Evolutionary conservation across 2,888 invertebrate species (phyloP).

Genomic region (Drosophila parthenogenetica): DNA sequence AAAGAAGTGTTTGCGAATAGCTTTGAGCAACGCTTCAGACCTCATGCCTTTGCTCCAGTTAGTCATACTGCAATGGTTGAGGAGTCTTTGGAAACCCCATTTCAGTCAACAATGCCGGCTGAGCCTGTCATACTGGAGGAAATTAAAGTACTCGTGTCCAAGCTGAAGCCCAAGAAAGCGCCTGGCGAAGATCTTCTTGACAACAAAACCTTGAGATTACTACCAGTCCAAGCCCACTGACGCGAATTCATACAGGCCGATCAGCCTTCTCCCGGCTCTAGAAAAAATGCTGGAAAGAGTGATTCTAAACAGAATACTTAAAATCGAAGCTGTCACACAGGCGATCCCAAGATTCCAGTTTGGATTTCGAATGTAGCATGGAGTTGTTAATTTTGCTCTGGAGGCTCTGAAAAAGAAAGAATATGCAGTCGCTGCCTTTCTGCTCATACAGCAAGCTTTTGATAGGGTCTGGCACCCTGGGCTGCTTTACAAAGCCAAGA

Average conservation of each 20-base stretch:
- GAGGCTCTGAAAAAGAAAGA: background rate
- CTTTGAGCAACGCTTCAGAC: background rate
- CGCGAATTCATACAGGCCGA: no score
- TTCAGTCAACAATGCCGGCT: background rate
- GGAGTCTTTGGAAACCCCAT: slow-evolving; percentile 1
- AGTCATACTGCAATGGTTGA: background rate
- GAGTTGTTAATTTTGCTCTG: background rate
- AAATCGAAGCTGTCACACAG: background rate
- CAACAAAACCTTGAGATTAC: background rate
- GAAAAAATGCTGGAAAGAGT: no score
- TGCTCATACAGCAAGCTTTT: background rate
- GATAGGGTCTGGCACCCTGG: background rate
- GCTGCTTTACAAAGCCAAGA: background rate
- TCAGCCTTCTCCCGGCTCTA: no score
- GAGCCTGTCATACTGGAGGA: background rate
- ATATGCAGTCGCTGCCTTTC: background rate
- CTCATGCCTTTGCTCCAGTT: background rate
- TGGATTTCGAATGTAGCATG: background rate
- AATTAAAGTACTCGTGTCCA: background rate
- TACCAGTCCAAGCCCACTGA: background rate
- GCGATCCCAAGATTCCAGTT: background rate
- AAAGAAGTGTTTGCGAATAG: slow-evolving; percentile 5
- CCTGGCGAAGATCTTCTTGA: background rate
- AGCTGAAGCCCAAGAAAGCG: background rate
- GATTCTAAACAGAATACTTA: background rate